Evolutionary conservation across 2,113 vertebrate species (phyloP), one percentile per base, ranked within the genome.

Genomic region (Monarcha castaneiventris): DNA sequence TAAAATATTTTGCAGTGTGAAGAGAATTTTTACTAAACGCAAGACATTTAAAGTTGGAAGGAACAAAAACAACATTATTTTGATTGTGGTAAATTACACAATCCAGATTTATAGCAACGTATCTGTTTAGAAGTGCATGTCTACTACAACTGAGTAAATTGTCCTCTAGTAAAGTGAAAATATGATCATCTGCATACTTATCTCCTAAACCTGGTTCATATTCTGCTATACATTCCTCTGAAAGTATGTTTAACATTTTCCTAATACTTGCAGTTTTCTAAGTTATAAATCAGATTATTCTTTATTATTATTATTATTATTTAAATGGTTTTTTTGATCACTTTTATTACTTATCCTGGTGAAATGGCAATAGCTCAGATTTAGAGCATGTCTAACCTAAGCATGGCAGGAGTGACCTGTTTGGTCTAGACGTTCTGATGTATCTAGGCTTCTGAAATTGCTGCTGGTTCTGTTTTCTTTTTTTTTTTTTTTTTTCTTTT

Each of bases 31-130:
- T 69, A 35, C 2, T 67, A 18, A 80, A 78, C 4, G 43, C 46
- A 51, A 3, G 7, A 43, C 11, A 75, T 69, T 74, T 56, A 80
- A 84, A 86, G 63, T 8, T 78, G 16, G 7, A 74, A 27, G 3
- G 4, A 89, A 80, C 9, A 27, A 61, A 55, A 2, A 0, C 12
- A 37, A 7, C 0, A 2, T 11, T 64, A 13, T 13, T 59, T 56
- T 72, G 10, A 49, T 18, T 21, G 2, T 37, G 37, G 18, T 63
- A 44, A 87, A 41, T 63, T 39, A 25, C 1, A 5, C 10, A 74
- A 43, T 79, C 27, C 18, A 75, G 25, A 58, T 92, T 80, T 66
- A 54, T 4, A 64, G 10, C 7, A 59, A 51, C 0, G 4, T 69
- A 8, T 37, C 17, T 80, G 23, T 86, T 86, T 43, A 73, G 17